Evolutionary conservation across 1,140 invertebrate species (phyloP).

Genomic region (Dendroctonus ponderosae): DNA sequence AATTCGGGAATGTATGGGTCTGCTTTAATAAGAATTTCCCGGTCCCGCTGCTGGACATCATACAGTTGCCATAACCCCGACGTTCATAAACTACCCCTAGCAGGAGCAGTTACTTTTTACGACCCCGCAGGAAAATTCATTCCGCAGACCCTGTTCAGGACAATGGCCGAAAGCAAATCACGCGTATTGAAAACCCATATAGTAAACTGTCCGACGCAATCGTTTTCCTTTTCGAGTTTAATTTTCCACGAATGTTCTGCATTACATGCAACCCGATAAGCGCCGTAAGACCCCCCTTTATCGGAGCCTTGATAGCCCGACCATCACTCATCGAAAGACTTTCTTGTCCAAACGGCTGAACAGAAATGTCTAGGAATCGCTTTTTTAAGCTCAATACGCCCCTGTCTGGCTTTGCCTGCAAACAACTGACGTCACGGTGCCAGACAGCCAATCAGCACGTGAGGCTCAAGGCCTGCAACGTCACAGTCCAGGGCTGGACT

Average conservation of each 20-base stretch:
- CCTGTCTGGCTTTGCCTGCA: no score
- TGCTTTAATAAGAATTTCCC: slow-evolving; percentile 29
- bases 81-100: slow-evolving; percentile 26
- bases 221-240: slow-evolving; percentile 28
- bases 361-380: no score
- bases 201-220: slow-evolving; percentile 24
- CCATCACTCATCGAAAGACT: no score
- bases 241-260: slow-evolving; percentile 8
- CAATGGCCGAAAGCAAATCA: slow-evolving; percentile 31
- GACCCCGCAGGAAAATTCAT: slow-evolving; percentile 20
- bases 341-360: no score
- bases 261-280: no score
- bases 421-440: no score
- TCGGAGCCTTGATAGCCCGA: no score
- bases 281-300: no score
- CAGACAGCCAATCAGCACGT: no score
- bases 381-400: no score
- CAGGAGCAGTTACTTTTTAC: slow-evolving; percentile 29
- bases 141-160: slow-evolving; percentile 16
- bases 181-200: slow-evolving; percentile 29
- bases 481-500: no score
- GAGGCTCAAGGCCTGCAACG: no score
- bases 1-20: slow-evolving; percentile 23
- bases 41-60: slow-evolving; percentile 22
- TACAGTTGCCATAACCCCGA: slow-evolving; percentile 23